phyloP scores from a whole-genome alignment of 1,140 invertebrate genomes.

The Drosophila saltans region DNA sequence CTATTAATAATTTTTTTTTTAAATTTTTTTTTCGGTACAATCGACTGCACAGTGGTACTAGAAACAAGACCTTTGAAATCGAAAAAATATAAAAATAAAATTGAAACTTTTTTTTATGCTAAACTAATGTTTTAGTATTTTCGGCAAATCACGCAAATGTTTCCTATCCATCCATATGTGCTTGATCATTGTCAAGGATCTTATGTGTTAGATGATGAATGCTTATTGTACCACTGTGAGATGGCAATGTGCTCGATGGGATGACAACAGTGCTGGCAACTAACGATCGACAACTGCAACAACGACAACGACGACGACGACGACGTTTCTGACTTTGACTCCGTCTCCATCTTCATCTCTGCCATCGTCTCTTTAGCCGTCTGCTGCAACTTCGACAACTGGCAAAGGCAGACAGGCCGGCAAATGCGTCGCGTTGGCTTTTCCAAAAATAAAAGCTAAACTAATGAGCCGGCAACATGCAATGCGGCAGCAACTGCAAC shows the following conservation, averaged over 20 bases:
- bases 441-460: slow-evolving; percentile 82
- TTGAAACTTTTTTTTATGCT: too few species aligned
- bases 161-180: neutral
- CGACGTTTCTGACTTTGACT: neutral
- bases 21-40: slow-evolving; percentile 60
- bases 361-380: neutral
- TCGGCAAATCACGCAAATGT: too few species aligned
- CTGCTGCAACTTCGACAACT: slow-evolving; percentile 29
- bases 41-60: slow-evolving; percentile 41
- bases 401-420: slow-evolving; percentile 62
- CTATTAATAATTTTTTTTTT: slow-evolving; percentile 80
- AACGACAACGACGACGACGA: slow-evolving; percentile 24
- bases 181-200: too few species aligned
- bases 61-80: neutral
- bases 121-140: too few species aligned
- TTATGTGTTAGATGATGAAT: neutral
- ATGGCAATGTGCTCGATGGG: slow-evolving; percentile 6
- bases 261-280: slow-evolving; percentile 62
- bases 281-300: slow-evolving; percentile 79
- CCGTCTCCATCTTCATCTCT: slow-evolving; percentile 41
- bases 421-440: slow-evolving; percentile 80
- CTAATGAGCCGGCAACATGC: slow-evolving; percentile 81
- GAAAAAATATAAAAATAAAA: too few species aligned
- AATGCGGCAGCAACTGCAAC: slow-evolving; percentile 60
- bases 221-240: slow-evolving; percentile 25